A percentile compares a stretch with the other conserved stretches of the same genome.
Evolutionary conservation across 2,888 invertebrate genomes (phyloP).

Genomic region (Geophilus truncorum): DNA sequence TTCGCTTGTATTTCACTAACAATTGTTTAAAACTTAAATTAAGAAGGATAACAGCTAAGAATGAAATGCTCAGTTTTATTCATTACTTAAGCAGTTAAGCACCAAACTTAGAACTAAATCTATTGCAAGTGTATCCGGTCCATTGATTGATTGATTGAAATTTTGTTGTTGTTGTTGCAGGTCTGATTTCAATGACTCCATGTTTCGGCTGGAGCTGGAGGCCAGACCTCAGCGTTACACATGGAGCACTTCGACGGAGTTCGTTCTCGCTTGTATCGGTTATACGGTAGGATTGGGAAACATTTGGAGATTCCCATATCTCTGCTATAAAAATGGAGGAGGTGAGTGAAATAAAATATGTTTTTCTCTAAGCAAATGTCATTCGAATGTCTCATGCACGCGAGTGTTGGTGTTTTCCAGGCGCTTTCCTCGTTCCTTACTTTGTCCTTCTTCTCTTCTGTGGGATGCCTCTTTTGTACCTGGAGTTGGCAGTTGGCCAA

Average conservation of each 20-base stretch:
- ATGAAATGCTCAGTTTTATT: too few relatives aligned
- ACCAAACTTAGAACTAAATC: too few relatives aligned
- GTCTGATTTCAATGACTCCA: conserved; percentile 6
- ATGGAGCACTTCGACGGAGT: conserved; percentile 83
- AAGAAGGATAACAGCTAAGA: too few relatives aligned
- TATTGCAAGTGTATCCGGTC: too few relatives aligned
- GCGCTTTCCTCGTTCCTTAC: conserved; percentile 91
- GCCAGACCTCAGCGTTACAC: conserved; percentile 41
- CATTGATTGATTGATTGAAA: too few relatives aligned
- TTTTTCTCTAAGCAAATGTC: too few relatives aligned
- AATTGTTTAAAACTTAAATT: too few relatives aligned
- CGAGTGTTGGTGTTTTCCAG: conserved; percentile 51
- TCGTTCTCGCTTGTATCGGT: conserved; percentile 80
- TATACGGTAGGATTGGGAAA: conserved; percentile 85
- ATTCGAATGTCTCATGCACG: background rate
- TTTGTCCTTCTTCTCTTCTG: conserved; percentile 86
- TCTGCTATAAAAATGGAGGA: conserved; percentile 71
- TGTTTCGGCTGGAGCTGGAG: conserved; percentile 62
- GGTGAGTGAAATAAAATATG: conserved; percentile 48
- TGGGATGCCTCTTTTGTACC: conserved; percentile 88
- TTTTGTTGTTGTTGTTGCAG: background rate
- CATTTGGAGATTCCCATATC: conserved; percentile 87
- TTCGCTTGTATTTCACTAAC: too few relatives aligned
- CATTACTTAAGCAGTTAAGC: too few relatives aligned
- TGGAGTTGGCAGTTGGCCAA: conserved; percentile 91